Conservation (phyloP, 2,888 invertebrate species). For the Hedychridium roseum region DNA sequence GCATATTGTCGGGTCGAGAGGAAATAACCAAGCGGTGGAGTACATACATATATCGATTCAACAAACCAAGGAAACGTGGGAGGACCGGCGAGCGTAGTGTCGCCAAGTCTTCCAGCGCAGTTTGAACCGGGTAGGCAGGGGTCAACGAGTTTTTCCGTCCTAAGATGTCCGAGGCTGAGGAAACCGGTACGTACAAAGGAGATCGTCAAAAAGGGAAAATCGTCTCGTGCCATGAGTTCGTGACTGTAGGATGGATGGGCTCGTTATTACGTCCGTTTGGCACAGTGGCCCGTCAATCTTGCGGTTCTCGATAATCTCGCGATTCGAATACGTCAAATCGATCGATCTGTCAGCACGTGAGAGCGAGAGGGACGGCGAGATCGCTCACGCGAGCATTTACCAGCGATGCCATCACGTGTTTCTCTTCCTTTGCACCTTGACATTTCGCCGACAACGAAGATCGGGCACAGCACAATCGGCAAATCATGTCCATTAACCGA, state of each 20-base stretch:
- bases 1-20: no score
- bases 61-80: constrained; percentile 40
- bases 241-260: not conserved
- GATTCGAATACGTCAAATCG: constrained; percentile 36
- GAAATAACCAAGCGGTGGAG: no score
- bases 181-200: constrained; percentile 32
- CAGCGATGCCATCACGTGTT: constrained; percentile 13
- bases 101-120: constrained; percentile 22
- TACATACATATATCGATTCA: constrained; percentile 34
- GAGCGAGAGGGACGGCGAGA: constrained; percentile 1
- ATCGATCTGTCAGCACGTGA: constrained; percentile 18
- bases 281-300: not conserved
- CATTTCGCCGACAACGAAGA: not conserved
- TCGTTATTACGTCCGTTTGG: no score
- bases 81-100: constrained; percentile 19
- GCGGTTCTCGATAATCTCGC: not conserved
- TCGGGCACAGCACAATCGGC: constrained; percentile 1
- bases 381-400: constrained; percentile 4
- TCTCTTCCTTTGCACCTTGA: constrained; percentile 8
- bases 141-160: constrained; percentile 6
- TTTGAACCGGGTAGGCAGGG: constrained; percentile 28
- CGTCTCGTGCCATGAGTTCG: not conserved
- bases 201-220: not conserved
- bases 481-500: no score
- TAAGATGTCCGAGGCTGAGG: constrained; percentile 36